Base-by-base conservation (phyloP, 2,113 vertebrate genomes). In the Pelmatolapia mariae region DNA sequence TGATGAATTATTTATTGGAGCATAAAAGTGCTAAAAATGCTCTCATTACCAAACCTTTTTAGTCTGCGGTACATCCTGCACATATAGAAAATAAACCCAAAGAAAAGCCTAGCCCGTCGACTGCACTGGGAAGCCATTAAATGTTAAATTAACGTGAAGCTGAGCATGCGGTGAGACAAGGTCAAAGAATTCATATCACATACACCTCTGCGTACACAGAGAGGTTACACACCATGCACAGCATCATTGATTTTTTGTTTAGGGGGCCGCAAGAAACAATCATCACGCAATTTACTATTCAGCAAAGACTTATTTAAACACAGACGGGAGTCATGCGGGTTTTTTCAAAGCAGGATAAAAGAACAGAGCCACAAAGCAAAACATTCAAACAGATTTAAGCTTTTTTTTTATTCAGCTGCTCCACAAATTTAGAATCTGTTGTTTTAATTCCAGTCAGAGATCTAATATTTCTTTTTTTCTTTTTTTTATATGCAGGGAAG, bases 161-260 rank as follows among this genome's bases (percentile, higher is more conserved):
- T 63, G 50, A 89, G 83, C 33, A 22, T 71, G 66, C 43, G 59
- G 83, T 76, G 73, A 89, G 82, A 88, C 73, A 63, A 90, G 89
- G 91, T 94, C 91, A 89, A 92, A 90, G 53, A 82, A 89, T 85
- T 90, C 85, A 73, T 83, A 81, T 52, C 80, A 22, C 79, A 89
- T 66, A 54, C 45, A 79, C 54, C 71, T 40, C 68, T 63, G 56
- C 19, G 19, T 24, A 71, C 78, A 80, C 78, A 50, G 26, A 43
- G 63, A 83, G 80, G 90, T 86, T 83, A 61, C 91, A 89, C 82
- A 87, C 84, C 68, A 83, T 8, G 31, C 36, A 89, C 38, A 50
- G 79, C 56, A 53, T 76, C 84, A 94, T 94, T 89, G 92, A 94
- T 94, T 94, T 93, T 91, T 78, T 87, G 85, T 92, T 93, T 88